A percentile compares a stretch with the other conserved stretches of the same genome.
phyloP scores from a whole-genome alignment of 2,888 invertebrate genomes.

The Boloria euphrosyne region DNA sequence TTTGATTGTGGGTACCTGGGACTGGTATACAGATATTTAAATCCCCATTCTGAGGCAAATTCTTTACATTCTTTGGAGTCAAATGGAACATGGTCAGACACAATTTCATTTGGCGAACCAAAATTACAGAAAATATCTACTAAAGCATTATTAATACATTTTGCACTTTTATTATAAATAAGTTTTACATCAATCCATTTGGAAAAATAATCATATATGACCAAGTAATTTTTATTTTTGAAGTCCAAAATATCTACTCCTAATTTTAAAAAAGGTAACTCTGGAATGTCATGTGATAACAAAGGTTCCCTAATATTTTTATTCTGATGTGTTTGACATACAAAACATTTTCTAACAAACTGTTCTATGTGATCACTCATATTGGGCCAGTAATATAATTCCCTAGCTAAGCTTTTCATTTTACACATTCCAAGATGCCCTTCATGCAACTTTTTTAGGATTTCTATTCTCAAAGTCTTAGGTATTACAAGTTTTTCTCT shows the following conservation, averaged over 20 bases:
- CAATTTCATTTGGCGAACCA: constrained; percentile 19
- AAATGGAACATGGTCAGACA: constrained; percentile 24
- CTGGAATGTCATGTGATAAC: neutral
- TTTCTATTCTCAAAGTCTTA: neutral
- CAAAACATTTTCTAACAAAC: constrained; percentile 9
- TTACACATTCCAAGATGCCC: constrained; percentile 3
- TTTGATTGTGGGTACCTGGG: neutral
- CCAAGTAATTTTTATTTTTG: constrained; percentile 4
- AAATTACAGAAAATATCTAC: constrained; percentile 22
- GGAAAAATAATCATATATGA: constrained; percentile 13
- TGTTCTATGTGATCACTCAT: constrained; percentile 4
- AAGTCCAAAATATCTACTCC: neutral
- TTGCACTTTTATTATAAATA: constrained; percentile 17
- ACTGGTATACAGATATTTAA: constrained; percentile 10
- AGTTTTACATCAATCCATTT: constrained; percentile 17
- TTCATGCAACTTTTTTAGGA: neutral
- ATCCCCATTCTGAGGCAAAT: constrained; percentile 19
- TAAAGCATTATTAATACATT: constrained; percentile 3
- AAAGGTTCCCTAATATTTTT: neutral
- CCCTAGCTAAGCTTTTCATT: neutral
- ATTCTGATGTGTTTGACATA: constrained; percentile 6
- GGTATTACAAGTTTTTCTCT: neutral
- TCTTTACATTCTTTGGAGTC: constrained; percentile 18
- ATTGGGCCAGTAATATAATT: constrained; percentile 11
- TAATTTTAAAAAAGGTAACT: neutral